These are phyloP conservation scores for Andinoacara biseriatus DNA, from an alignment of 2,113 vertebrate genomes.

Conservation along the genomic window DNA sequence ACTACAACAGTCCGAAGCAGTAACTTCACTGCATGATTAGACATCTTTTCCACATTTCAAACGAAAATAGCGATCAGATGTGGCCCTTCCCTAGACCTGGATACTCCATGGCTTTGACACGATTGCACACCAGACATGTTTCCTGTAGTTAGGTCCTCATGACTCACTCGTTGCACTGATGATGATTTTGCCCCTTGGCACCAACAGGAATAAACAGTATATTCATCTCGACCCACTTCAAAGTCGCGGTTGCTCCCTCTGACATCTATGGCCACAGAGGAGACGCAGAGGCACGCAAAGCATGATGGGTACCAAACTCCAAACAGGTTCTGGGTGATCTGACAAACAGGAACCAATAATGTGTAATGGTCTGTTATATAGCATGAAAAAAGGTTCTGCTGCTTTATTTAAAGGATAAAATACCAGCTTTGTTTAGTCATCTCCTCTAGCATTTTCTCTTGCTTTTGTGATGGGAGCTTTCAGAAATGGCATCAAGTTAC, in stretches of 20 bases:
- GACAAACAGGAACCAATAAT: conserved; percentile 15
- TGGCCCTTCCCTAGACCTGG: conserved; percentile 37
- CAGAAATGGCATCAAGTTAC: not conserved
- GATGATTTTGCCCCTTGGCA: conserved; percentile 48
- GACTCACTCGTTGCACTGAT: conserved; percentile 47
- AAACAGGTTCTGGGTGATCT: conserved; percentile 44
- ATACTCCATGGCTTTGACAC: conserved; percentile 15
- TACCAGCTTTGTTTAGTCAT: not conserved
- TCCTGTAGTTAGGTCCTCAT: conserved; percentile 49
- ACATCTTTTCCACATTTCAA: conserved; percentile 45
- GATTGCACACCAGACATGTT: conserved; percentile 56
- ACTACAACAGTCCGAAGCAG: conserved; percentile 1
- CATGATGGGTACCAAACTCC: conserved; percentile 30
- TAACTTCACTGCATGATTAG: conserved; percentile 32
- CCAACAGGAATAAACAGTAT: conserved; percentile 37
- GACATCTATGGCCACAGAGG: conserved; percentile 46
- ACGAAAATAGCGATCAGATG: conserved; percentile 66
- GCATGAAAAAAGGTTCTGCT: not conserved
- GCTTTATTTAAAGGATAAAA: not conserved
- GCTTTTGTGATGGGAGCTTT: not conserved
- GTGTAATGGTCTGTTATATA: not conserved
- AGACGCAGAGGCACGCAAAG: conserved; percentile 37
- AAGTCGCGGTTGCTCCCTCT: conserved; percentile 42
- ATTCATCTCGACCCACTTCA: conserved; percentile 56
- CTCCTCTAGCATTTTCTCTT: not conserved